phyloP scores from a whole-genome alignment of 2,797 vertebrate species.

The Malurus splendens region DNA sequence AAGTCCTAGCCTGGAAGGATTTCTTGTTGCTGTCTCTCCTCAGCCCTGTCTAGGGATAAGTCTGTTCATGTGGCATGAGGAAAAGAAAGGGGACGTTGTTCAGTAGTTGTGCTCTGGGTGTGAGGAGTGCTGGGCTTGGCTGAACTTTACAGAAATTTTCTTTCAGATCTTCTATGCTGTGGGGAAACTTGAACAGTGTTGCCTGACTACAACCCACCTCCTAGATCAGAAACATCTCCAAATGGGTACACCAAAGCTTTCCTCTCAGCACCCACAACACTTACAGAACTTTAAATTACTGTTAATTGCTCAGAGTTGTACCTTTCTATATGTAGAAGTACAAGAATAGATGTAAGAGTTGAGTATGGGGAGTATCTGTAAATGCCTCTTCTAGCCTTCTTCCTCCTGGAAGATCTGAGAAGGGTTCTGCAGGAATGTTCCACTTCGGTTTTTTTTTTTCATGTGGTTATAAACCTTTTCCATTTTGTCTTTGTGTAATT shows the following conservation, averaged over 20 bases:
- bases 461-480: background rate
- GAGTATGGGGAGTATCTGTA: background rate
- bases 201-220: background rate
- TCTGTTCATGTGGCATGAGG: background rate
- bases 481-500: background rate
- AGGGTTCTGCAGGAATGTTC: background rate
- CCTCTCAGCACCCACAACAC: background rate
- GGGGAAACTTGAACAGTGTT: background rate
- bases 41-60: background rate
- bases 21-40: background rate
- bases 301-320: background rate
- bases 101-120: background rate
- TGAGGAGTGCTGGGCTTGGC: background rate
- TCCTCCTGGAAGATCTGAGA: background rate
- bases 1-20: constrained; percentile 3
- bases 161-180: rapidly evolving
- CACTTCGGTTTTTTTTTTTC: background rate
- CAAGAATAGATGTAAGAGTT: background rate
- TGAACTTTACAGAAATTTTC: background rate
- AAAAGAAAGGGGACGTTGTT: background rate
- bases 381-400: background rate
- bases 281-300: background rate
- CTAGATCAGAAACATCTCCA: background rate
- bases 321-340: background rate
- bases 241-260: background rate